These are phyloP conservation scores for Malurus leucopterus DNA, from an alignment of 2,797 vertebrate genomes.

Conservation along the genomic window DNA sequence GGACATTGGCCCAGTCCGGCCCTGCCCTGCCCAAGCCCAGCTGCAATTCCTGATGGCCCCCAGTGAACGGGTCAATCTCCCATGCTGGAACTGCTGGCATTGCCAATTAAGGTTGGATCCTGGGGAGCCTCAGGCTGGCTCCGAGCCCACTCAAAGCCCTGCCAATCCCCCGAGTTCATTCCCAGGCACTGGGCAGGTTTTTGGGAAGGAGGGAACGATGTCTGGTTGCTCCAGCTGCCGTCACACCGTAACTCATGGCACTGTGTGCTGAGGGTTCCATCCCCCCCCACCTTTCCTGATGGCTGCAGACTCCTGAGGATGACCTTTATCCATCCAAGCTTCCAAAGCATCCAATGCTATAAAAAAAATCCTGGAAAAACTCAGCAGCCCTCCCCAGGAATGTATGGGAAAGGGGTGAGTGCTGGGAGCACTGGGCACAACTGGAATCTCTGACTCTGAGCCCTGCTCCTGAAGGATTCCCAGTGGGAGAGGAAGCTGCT, in stretches of 20 bases:
- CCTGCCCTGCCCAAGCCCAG: background rate
- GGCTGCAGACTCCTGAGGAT: background rate
- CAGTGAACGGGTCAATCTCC: background rate
- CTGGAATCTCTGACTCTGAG: background rate
- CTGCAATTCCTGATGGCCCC: background rate
- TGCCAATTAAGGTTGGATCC: constrained; percentile 33
- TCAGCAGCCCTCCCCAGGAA: background rate
- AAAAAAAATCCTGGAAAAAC: background rate
- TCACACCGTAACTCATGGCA: background rate
- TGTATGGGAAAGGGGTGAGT: background rate
- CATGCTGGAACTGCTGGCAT: background rate
- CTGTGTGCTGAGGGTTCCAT: background rate
- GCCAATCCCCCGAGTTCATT: constrained; percentile 57
- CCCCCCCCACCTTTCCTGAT: background rate
- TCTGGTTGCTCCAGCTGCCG: background rate
- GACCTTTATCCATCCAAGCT: background rate
- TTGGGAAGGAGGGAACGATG: background rate
- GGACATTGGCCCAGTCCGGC: no score
- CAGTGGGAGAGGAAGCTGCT: background rate
- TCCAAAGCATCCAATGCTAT: background rate
- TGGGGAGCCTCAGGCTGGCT: background rate
- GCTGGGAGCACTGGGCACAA: background rate
- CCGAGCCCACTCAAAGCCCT: background rate
- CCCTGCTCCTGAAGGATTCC: background rate
- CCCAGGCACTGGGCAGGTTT: constrained; percentile 5